Evolutionary conservation across 2,888 invertebrate species (phyloP).

Genomic region (Folsomia candida): DNA sequence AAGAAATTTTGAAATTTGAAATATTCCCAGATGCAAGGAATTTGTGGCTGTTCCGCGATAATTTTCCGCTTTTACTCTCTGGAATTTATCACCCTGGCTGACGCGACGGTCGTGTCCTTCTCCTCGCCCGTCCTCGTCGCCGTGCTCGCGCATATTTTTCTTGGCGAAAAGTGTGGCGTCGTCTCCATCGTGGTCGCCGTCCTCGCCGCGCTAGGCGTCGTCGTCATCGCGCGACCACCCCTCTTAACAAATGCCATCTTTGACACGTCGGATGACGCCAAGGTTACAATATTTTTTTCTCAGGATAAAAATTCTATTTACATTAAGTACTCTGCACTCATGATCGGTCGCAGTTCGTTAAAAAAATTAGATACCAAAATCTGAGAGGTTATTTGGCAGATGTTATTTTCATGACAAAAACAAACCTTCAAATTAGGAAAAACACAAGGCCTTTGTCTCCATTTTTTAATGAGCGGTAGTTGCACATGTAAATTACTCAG

Average conservation of each 20-base stretch:
- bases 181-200: slow-evolving; percentile 31
- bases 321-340: no score
- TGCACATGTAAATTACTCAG: no score
- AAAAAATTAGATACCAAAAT: no score
- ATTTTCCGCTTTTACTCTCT: slow-evolving; percentile 39
- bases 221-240: slow-evolving; percentile 37
- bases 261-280: no score
- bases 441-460: no score
- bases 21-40: slow-evolving; percentile 35
- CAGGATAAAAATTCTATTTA: no score
- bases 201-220: slow-evolving; percentile 27
- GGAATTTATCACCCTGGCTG: slow-evolving; percentile 37
- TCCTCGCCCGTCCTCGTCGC: slow-evolving; percentile 41
- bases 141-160: slow-evolving; percentile 37
- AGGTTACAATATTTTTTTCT: no score
- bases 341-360: no score
- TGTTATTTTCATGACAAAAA: no score
- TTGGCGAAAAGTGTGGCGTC: slow-evolving; percentile 37
- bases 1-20: background rate
- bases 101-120: slow-evolving; percentile 40
- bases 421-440: no score
- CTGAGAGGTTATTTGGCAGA: no score
- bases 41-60: slow-evolving; percentile 37
- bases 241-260: slow-evolving; percentile 20
- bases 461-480: no score